Evolutionary conservation across 2,888 invertebrate genomes (phyloP).

Genomic region (Athalia circularis): DNA sequence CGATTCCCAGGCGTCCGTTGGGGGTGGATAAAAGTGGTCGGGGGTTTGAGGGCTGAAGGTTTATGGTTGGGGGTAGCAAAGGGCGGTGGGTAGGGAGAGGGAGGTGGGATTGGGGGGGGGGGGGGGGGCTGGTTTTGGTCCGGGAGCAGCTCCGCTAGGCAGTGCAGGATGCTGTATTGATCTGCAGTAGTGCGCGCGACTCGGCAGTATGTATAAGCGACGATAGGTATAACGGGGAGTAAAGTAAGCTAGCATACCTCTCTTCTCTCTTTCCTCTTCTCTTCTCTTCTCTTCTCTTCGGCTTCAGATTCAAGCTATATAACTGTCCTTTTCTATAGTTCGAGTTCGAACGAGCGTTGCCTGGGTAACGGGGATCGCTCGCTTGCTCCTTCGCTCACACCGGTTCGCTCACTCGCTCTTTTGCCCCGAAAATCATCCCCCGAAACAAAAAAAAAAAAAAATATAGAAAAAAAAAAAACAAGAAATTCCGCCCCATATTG

Average conservation of each 20-base stretch:
- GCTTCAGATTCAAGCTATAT: too few species aligned
- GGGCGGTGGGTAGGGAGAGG: conserved; percentile 45
- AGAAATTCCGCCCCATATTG: conserved; percentile 5
- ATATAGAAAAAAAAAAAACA: background rate
- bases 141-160: conserved; percentile 62
- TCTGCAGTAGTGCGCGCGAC: conserved; percentile 61
- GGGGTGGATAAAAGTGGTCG: conserved; percentile 50
- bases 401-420: conserved; percentile 51
- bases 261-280: too few species aligned
- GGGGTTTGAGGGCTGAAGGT: background rate
- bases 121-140: conserved; percentile 70
- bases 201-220: background rate
- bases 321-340: too few species aligned
- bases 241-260: background rate
- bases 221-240: background rate
- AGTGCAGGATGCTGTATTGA: conserved; percentile 72
- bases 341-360: conserved; percentile 65
- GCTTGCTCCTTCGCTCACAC: too few species aligned
- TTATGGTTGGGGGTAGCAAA: too few species aligned
- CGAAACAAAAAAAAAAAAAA: background rate
- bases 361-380: conserved; percentile 64
- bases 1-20: conserved; percentile 57
- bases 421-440: conserved; percentile 49
- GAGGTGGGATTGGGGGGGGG: conserved; percentile 52
- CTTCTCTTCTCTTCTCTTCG: too few species aligned